Base-by-base conservation (phyloP, 2,888 invertebrate species). In the Rotaria socialis region DNA sequence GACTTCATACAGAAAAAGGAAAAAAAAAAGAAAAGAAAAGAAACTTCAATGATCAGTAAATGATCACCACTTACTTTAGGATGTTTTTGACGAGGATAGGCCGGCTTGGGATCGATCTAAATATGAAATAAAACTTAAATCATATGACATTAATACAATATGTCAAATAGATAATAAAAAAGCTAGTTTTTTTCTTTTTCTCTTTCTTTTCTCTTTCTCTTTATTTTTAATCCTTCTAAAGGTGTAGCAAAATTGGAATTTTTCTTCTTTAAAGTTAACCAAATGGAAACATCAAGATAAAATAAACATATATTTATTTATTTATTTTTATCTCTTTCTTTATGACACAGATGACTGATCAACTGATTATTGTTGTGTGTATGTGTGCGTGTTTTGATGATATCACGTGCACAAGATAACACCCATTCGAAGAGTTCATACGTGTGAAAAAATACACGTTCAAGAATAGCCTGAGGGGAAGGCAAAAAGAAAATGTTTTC, bases 21-120 rank as follows among this genome's bases (percentile, higher is more conserved):
- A n/a, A n/a, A n/a, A n/a, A n/a, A 58, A n/a, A n/a, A 14, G 0
- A 8, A 8, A n/a, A 8, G 10, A 56, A n/a, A 35, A 67, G 6
- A 27, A 19, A 67, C 27, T 16, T 27, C 0, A 27, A 67, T 4
- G 43, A 41, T 52, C 19, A 86, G 67, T 10, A 27, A n/a, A 60
- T 27, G 24, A 35, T 50, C 8, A 35, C 35, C 35, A 86, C 86
- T 86, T 85, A 86, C 86, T 75, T 86, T 86, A n/a, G 86, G 86
- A 85, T 86, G 86, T 67, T 86, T 86, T 74, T 86, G 86, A 35
- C 86, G 74, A 55, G 86, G 86, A 86, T 85, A 86, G 11, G 86
- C 86, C 74, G 85, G 86, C 50, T 86, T 86, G 11, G 86, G 86
- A 56, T 86, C 86, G 41, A 86, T 86, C 86, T 86, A 50, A 67